Evolutionary conservation across 2,888 invertebrate species (phyloP).

Genomic region (Tenodera sinensis): DNA sequence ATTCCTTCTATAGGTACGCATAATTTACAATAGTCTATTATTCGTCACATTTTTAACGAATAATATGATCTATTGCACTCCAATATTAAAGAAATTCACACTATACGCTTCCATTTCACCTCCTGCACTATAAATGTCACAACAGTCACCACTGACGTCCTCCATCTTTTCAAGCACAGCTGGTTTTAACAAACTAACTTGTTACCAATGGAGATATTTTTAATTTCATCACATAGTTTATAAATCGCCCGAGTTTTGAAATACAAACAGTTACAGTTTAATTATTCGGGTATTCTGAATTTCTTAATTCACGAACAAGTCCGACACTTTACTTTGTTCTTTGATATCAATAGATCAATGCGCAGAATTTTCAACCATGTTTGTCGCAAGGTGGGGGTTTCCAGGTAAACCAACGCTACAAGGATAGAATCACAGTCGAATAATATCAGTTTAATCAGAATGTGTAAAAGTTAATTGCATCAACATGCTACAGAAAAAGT

Average conservation of each 20-base stretch:
- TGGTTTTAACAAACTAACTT: background rate
- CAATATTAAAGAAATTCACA: background rate
- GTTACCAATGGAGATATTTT: too few relatives aligned
- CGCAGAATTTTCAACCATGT: background rate
- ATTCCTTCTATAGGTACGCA: background rate
- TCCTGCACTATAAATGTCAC: background rate
- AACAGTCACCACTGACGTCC: background rate
- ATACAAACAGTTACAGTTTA: background rate
- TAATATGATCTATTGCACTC: background rate
- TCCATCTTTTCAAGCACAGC: conserved; percentile 9
- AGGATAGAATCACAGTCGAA: background rate
- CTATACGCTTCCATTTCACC: background rate
- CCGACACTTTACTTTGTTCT: background rate
- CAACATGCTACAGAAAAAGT: too few relatives aligned
- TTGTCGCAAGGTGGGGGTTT: background rate
- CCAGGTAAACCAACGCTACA: background rate
- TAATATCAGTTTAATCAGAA: too few relatives aligned
- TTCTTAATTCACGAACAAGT: too few relatives aligned
- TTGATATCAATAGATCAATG: background rate
- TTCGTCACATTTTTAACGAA: conserved; percentile 5
- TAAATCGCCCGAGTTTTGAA: background rate
- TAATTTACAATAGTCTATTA: background rate
- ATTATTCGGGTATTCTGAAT: background rate
- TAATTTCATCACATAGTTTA: too few relatives aligned
- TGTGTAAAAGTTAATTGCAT: too few relatives aligned